phyloP scores from a whole-genome alignment of 2,113 vertebrate species.

The Crotalus helleri region DNA sequence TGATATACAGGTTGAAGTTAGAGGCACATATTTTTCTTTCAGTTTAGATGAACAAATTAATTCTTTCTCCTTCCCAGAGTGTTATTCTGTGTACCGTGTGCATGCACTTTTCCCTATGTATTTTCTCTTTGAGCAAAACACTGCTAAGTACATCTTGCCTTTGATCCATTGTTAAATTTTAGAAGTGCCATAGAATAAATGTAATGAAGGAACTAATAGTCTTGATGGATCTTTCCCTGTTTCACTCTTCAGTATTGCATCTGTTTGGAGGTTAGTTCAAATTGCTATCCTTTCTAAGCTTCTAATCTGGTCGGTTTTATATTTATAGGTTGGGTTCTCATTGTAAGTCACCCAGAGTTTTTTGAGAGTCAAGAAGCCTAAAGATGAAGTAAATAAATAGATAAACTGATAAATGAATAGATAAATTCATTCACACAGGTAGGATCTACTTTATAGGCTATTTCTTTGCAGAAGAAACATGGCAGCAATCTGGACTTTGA shows the following conservation, averaged over 20 bases:
- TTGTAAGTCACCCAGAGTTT: background rate
- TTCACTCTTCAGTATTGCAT: background rate
- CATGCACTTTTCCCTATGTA: constrained; percentile 47
- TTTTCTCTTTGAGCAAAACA: constrained; percentile 56
- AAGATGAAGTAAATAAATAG: background rate
- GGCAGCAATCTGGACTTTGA: background rate
- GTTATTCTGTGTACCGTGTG: constrained; percentile 14
- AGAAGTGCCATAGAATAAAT: constrained; percentile 16
- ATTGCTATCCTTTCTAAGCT: background rate
- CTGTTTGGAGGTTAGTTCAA: background rate
- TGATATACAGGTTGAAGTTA: constrained; percentile 49
- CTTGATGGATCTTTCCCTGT: background rate
- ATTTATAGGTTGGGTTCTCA: background rate
- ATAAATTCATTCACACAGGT: background rate
- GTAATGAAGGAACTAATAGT: background rate
- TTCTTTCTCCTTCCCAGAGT: constrained; percentile 36
- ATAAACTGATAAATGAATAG: background rate
- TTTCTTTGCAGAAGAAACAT: background rate
- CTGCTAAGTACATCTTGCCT: constrained; percentile 50
- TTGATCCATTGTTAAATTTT: constrained; percentile 20
- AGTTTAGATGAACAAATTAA: constrained; percentile 53
- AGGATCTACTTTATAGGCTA: background rate
- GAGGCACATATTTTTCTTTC: constrained; percentile 59
- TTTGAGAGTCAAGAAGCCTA: background rate
- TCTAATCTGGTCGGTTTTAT: background rate